A percentile compares a stretch with the other conserved stretches of the same genome.
Evolutionary conservation across 2,113 vertebrate genomes (phyloP).

Genomic region (Oncorhynchus mykiss): DNA sequence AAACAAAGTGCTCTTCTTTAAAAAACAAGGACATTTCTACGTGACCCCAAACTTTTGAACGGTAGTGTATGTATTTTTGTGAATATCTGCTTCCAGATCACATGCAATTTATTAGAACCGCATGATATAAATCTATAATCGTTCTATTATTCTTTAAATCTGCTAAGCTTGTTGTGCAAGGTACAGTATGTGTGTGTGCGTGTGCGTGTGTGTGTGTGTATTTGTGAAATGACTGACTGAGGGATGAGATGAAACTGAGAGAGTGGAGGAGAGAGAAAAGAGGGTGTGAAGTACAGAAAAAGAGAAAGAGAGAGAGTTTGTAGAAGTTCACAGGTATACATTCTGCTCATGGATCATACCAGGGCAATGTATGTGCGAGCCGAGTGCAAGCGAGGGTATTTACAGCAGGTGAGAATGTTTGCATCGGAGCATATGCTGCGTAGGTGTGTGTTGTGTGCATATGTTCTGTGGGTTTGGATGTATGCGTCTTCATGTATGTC

Average conservation of each 20-base stretch:
- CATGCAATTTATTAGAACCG: not conserved
- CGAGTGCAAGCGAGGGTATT: not conserved
- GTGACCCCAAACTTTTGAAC: too few relatives aligned
- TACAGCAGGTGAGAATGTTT: not conserved
- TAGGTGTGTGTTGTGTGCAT: not conserved
- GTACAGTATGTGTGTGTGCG: not conserved
- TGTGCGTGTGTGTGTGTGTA: not conserved
- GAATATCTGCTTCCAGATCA: not conserved
- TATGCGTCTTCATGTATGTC: not conserved
- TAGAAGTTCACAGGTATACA: too few relatives aligned
- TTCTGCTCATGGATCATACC: not conserved
- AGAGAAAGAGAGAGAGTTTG: not conserved
- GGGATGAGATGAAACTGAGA: too few relatives aligned
- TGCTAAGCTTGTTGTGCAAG: not conserved
- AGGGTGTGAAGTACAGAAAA: too few relatives aligned
- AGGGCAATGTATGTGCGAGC: not conserved
- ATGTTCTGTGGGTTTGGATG: not conserved
- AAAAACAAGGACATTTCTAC: too few relatives aligned
- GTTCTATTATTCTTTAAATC: conserved; percentile 18
- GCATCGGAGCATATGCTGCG: not conserved
- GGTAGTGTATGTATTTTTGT: not conserved
- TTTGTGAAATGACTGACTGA: too few relatives aligned
- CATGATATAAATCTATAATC: not conserved
- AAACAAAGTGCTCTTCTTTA: too few relatives aligned
- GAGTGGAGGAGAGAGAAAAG: too few relatives aligned